Conservation (phyloP, 2,888 invertebrate species). For the Eilema caniola region DNA sequence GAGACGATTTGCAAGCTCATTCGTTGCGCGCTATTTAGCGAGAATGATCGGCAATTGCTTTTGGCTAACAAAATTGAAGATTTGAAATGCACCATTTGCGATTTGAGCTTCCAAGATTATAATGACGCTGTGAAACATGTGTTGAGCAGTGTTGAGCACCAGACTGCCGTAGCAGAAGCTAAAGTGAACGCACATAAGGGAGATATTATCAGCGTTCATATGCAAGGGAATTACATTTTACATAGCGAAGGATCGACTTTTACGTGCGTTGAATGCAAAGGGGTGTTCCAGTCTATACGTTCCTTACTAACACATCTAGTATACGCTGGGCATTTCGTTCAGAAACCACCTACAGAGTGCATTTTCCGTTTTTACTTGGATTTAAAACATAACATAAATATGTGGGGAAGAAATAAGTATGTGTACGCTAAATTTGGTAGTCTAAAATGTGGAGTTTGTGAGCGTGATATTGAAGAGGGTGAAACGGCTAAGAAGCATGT, state of each 20-base stretch:
- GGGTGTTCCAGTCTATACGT: conserved; percentile 75
- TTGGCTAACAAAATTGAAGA: conserved; percentile 61
- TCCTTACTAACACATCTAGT: conserved; percentile 75
- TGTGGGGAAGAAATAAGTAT: conserved; percentile 79
- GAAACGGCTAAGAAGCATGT: conserved; percentile 82
- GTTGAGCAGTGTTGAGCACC: conserved; percentile 70
- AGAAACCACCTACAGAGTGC: conserved; percentile 71
- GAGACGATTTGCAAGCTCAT: conserved; percentile 73
- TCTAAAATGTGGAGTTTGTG: conserved; percentile 79
- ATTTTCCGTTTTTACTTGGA: conserved; percentile 82
- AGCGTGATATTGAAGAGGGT: conserved; percentile 69
- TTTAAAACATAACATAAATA: conserved; percentile 78
- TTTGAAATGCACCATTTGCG: conserved; percentile 69
- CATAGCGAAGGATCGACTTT: conserved; percentile 76
- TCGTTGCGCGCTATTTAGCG: conserved; percentile 67
- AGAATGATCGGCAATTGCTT: conserved; percentile 63
- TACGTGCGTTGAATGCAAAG: conserved; percentile 68
- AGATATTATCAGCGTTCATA: conserved; percentile 79
- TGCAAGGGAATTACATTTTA: conserved; percentile 75
- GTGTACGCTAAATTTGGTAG: conserved; percentile 77
- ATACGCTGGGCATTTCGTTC: conserved; percentile 73
- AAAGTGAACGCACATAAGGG: conserved; percentile 66
- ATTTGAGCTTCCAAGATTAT: conserved; percentile 60
- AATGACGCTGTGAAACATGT: conserved; percentile 69
- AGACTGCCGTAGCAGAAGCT: conserved; percentile 64